phyloP scores from a whole-genome alignment of 2,888 invertebrate species.

The Oxycera nigricornis region DNA sequence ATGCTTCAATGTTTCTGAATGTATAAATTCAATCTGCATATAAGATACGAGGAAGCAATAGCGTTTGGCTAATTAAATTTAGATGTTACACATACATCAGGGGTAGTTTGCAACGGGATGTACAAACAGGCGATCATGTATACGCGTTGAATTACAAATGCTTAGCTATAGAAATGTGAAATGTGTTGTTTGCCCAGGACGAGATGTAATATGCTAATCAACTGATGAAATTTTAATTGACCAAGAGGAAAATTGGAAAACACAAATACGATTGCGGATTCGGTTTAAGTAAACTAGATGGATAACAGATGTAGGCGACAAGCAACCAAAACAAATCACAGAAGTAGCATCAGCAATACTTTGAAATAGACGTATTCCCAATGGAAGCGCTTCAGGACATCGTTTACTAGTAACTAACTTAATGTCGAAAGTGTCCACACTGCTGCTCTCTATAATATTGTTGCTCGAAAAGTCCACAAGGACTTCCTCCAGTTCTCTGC shows the following conservation, averaged over 20 bases:
- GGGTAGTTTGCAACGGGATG: too few relatives aligned
- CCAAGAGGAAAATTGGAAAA: constrained; percentile 5
- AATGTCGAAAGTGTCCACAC: constrained; percentile 3
- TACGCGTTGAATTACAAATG: not conserved
- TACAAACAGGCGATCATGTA: not conserved
- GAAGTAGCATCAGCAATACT: not conserved
- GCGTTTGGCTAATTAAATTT: constrained; percentile 15
- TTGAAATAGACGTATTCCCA: constrained; percentile 6
- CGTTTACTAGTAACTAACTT: constrained; percentile 12
- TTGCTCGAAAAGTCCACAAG: not conserved
- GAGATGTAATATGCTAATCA: constrained; percentile 46
- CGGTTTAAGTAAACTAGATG: not conserved
- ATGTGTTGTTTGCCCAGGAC: constrained; percentile 18
- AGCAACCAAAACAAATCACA: constrained; percentile 3
- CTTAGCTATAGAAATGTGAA: constrained; percentile 10
- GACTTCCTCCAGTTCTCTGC: not conserved
- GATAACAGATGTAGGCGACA: constrained; percentile 1
- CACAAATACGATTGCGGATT: not conserved
- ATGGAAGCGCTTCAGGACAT: not conserved
- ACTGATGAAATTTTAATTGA: constrained; percentile 43
- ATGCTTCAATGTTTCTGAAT: not conserved
- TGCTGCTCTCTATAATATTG: not conserved
- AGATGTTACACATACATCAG: not conserved
- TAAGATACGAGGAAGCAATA: not conserved
- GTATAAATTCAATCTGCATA: not conserved